Conservation (phyloP, 2,888 invertebrate genomes). For the Rhagonycha fulva region DNA sequence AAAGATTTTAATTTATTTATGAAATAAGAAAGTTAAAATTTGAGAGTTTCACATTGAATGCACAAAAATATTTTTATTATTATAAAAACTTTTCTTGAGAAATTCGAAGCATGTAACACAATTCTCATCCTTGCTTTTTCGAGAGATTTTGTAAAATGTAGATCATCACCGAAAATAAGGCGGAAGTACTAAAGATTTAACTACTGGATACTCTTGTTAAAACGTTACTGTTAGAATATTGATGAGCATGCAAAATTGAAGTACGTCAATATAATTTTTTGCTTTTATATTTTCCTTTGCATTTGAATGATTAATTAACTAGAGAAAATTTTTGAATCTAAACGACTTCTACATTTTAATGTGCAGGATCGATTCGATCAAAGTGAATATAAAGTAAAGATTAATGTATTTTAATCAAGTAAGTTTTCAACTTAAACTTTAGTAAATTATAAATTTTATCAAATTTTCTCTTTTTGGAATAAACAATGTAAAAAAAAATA, state of each 20-base stretch:
- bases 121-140: not conserved
- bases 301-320: not conserved
- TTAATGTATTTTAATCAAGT: not conserved
- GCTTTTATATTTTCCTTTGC: not conserved
- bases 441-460: not conserved
- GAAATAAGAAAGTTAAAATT: too few relatives aligned
- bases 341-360: not conserved
- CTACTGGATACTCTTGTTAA: slow-evolving; percentile 13
- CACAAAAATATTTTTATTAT: too few relatives aligned
- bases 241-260: slow-evolving; percentile 20
- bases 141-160: not conserved
- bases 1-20: too few relatives aligned
- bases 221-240: slow-evolving; percentile 22
- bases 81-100: not conserved
- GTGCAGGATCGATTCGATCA: not conserved
- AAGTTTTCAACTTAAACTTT: not conserved
- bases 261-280: slow-evolving; percentile 2
- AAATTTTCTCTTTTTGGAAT: not conserved
- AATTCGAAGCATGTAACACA: not conserved
- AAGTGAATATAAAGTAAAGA: not conserved
- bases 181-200: slow-evolving; percentile 19
- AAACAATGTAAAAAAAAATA: not conserved
- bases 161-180: slow-evolving; percentile 17
- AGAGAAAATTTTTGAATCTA: not conserved
- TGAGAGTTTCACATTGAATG: too few relatives aligned